Evolutionary conservation across 2,888 invertebrate species (phyloP).

Genomic region (Aplocera efformata): DNA sequence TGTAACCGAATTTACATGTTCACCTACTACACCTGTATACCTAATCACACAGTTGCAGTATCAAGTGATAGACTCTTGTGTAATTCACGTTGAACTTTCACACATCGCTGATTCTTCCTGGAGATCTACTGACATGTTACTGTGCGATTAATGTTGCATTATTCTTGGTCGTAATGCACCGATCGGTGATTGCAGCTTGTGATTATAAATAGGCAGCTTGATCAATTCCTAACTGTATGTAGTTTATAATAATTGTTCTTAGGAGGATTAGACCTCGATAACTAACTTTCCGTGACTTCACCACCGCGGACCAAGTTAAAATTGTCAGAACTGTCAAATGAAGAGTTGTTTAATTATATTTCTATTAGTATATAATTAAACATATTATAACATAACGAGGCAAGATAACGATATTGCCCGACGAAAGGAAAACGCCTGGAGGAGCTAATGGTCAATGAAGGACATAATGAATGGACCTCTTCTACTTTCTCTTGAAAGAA

Average conservation of each 20-base stretch:
- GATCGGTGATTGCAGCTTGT: constrained; percentile 7
- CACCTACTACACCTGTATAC: constrained; percentile 37
- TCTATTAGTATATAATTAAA: too few species aligned
- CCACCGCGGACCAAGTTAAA: too few species aligned
- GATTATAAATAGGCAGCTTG: constrained; percentile 3
- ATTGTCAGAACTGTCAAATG: too few species aligned
- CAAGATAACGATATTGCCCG: too few species aligned
- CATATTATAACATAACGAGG: too few species aligned
- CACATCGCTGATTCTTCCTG: constrained; percentile 36
- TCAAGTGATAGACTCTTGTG: constrained; percentile 52
- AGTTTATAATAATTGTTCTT: constrained; percentile 9
- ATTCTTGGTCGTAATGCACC: constrained; percentile 27
- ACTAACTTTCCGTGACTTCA: too few species aligned
- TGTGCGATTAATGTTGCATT: constrained; percentile 34
- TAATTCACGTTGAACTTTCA: constrained; percentile 48
- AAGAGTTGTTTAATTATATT: too few species aligned
- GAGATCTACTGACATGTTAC: constrained; percentile 22
- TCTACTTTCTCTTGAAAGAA: too few species aligned
- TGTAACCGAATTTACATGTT: constrained; percentile 48
- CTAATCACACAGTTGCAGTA: constrained; percentile 34
- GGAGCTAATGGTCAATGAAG: too few species aligned
- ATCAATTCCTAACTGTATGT: neutral
- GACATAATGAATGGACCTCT: too few species aligned
- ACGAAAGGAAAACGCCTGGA: too few species aligned
- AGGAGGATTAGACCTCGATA: too few species aligned